Conservation (phyloP, 2,113 vertebrate species). For the Erpornis zantholeuca region DNA sequence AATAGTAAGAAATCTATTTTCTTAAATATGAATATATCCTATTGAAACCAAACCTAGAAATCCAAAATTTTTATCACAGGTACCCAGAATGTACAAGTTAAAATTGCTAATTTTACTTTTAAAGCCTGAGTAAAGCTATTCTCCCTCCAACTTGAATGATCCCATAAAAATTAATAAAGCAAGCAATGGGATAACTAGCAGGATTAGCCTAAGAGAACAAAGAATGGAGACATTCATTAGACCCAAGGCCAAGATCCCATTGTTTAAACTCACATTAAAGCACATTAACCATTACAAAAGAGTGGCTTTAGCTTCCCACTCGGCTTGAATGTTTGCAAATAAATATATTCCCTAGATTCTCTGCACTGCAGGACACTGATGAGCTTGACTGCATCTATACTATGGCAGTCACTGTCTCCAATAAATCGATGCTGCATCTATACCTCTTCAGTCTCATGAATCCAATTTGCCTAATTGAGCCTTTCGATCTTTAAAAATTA, state of each 20-base stretch:
- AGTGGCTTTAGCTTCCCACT: background rate
- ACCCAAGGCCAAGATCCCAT: background rate
- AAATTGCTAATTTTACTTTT: background rate
- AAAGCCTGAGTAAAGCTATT: background rate
- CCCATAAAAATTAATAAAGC: background rate
- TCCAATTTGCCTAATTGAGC: background rate
- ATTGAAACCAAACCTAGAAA: background rate
- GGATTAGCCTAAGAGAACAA: background rate
- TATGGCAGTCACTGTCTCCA: accelerated
- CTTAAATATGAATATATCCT: background rate
- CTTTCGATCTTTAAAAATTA: background rate
- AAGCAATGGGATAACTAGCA: background rate
- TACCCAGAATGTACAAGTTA: background rate
- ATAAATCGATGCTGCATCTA: background rate
- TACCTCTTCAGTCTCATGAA: background rate
- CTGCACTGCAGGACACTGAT: background rate
- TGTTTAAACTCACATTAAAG: background rate
- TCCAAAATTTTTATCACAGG: background rate
- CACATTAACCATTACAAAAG: background rate
- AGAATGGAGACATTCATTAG: background rate
- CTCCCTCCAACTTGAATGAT: background rate
- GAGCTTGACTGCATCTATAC: background rate
- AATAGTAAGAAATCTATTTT: background rate
- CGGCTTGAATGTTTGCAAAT: background rate
- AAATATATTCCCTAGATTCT: background rate